These are phyloP conservation scores for Drosophila malerkotliana DNA, from an alignment of 1,140 invertebrate genomes.

Conservation along the genomic window DNA sequence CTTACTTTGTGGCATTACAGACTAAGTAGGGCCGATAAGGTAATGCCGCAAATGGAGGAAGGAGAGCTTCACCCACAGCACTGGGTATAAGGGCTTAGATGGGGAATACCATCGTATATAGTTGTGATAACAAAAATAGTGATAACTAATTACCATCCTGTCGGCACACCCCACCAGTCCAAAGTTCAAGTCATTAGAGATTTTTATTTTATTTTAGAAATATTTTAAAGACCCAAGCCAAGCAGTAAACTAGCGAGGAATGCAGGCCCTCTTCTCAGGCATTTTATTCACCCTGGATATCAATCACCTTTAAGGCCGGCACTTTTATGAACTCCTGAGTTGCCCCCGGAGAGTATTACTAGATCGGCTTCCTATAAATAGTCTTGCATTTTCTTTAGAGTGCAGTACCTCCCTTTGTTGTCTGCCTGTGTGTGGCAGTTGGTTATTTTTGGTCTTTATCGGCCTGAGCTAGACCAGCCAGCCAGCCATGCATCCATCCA, in stretches of 20 bases:
- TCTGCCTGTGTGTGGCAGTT: constrained; percentile 32
- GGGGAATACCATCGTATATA: background rate
- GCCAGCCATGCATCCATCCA: constrained; percentile 31
- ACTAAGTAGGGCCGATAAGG: constrained; percentile 21
- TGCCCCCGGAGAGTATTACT: constrained; percentile 20
- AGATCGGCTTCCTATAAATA: constrained; percentile 29
- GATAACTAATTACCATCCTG: background rate
- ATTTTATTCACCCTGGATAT: constrained; percentile 11
- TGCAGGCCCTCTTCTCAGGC: background rate
- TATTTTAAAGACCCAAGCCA: background rate
- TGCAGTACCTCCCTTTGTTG: constrained; percentile 31
- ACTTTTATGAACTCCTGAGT: constrained; percentile 17
- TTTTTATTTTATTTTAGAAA: background rate
- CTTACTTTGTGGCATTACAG: constrained; percentile 31
- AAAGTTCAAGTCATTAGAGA: background rate
- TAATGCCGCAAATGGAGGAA: constrained; percentile 15
- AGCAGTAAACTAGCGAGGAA: background rate
- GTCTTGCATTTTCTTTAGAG: constrained; percentile 3
- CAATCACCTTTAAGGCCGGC: constrained; percentile 14
- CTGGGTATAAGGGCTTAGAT: background rate
- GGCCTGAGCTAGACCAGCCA: background rate
- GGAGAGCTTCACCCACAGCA: too few relatives aligned
- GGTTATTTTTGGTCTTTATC: constrained; percentile 35
- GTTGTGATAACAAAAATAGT: background rate
- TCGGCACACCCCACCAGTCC: background rate